Conservation (phyloP, 2,113 vertebrate genomes). For the Proteles cristata region DNA sequence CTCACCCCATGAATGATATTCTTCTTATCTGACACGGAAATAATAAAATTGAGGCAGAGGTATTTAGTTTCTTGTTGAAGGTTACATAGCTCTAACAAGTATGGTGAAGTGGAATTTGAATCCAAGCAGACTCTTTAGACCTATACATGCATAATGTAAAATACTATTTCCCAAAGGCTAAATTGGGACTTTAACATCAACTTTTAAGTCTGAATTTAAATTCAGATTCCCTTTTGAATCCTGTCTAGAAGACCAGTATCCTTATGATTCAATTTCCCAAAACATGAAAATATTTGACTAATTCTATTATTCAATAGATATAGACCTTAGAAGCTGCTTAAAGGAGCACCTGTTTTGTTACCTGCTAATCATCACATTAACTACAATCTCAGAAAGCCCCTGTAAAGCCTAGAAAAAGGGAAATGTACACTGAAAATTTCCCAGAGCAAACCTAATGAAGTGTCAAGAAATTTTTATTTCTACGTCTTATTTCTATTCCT, state of each 20-base stretch:
- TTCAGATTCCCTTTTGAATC: not conserved
- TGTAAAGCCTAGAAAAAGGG: not conserved
- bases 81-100: not conserved
- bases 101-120: not conserved
- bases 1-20: not conserved
- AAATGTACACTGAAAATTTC: not conserved
- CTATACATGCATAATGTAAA: not conserved
- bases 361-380: not conserved
- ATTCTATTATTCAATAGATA: not conserved
- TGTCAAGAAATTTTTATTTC: not conserved
- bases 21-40: not conserved
- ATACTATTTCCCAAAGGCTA: not conserved
- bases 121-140: not conserved
- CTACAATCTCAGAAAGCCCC: not conserved
- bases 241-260: not conserved
- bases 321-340: not conserved
- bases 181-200: not conserved
- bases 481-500: not conserved
- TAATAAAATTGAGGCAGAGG: not conserved
- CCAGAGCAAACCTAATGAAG: not conserved
- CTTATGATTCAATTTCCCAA: not conserved
- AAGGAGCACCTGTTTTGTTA: not conserved
- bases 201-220: constrained; percentile 10
- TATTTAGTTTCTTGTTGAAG: not conserved
- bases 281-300: not conserved